phyloP scores from a whole-genome alignment of 2,797 vertebrate species.

The Meriones psammophilus region DNA sequence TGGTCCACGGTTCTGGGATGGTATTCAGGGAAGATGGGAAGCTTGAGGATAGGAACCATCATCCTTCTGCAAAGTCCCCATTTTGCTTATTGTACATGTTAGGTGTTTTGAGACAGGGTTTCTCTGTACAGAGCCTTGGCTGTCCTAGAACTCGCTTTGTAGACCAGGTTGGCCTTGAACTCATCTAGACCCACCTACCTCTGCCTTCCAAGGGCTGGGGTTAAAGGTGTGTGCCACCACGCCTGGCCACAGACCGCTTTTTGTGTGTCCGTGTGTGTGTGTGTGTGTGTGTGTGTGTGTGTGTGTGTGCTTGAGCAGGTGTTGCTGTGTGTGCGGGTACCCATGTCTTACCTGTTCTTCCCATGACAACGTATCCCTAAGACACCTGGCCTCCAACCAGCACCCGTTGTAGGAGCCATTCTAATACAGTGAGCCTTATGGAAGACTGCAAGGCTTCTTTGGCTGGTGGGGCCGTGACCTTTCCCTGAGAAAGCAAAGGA shows the following conservation, averaged over 20 bases:
- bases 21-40: conserved; percentile 25
- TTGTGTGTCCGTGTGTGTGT: no score
- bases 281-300: no score
- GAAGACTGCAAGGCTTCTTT: not conserved
- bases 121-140: no score
- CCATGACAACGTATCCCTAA: not conserved
- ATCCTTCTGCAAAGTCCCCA: not conserved
- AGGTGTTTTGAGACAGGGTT: no score
- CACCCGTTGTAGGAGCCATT: not conserved
- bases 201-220: no score
- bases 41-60: not conserved
- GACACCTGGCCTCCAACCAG: not conserved
- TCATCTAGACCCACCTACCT: no score
- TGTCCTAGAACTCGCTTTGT: no score
- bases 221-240: no score
- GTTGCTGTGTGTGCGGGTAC: not conserved
- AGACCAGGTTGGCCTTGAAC: no score
- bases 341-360: not conserved
- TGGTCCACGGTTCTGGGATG: not conserved
- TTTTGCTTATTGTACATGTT: not conserved
- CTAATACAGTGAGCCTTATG: accelerated
- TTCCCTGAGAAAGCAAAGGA: not conserved
- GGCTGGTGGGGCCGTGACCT: not conserved
- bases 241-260: not conserved
- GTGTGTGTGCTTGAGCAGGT: not conserved